A percentile compares a stretch with the other conserved stretches of the same genome.
phyloP scores from a whole-genome alignment of 2,113 vertebrate genomes.

The Semnopithecus entellus region DNA sequence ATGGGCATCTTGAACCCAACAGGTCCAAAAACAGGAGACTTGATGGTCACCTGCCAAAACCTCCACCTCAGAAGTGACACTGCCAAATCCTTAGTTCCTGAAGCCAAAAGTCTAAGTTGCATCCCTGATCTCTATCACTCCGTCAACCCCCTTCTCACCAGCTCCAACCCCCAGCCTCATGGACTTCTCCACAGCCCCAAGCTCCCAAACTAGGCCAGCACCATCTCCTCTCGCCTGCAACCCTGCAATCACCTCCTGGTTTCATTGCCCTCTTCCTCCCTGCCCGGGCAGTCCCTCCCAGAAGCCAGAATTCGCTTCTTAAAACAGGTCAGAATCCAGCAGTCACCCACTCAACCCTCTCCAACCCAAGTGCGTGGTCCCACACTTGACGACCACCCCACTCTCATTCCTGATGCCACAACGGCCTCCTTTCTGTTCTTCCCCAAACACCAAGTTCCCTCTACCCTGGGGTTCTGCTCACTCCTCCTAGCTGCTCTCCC shows the following conservation, averaged over 20 bases:
- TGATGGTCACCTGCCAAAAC: not conserved
- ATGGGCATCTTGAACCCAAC: not conserved
- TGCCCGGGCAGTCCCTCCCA: not conserved
- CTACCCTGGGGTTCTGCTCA: not conserved
- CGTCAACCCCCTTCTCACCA: not conserved
- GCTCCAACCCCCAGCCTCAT: not conserved
- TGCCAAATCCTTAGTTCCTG: fast-evolving
- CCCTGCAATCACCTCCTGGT: fast-evolving
- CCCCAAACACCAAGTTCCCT: not conserved
- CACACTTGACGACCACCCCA: fast-evolving
- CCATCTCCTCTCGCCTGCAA: not conserved
- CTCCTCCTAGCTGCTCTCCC: not conserved
- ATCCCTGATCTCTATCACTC: not conserved
- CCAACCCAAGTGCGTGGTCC: fast-evolving
- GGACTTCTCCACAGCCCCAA: not conserved
- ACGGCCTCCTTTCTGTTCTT: not conserved
- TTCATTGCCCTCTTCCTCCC: not conserved
- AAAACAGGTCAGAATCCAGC: not conserved
- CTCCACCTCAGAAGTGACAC: not conserved
- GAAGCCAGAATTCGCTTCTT: not conserved
- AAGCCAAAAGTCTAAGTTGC: not conserved
- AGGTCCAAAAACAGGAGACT: not conserved
- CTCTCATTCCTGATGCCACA: fast-evolving
- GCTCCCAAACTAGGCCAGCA: fast-evolving
- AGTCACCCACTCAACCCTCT: not conserved